Evolutionary conservation across 2,113 vertebrate genomes (phyloP), one percentile per base, ranked within the genome.

Genomic region (Myotis yumanensis): DNA sequence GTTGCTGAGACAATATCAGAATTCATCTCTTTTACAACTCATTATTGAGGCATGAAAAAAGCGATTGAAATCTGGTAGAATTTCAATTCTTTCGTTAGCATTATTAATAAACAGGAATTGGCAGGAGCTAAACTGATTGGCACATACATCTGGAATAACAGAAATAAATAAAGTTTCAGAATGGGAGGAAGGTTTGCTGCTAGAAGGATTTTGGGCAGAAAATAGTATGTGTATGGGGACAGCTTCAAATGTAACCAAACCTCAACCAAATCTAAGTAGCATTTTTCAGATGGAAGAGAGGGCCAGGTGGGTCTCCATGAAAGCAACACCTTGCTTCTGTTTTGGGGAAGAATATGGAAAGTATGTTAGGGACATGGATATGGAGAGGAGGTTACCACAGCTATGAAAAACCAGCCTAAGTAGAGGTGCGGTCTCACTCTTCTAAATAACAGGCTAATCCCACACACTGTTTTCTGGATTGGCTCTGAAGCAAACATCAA

Each of bases 71-170:
- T 97, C 92, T 97, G 90, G 95, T 96, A 96, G 96, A 77, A 97
- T 98, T 97, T 98, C 97, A 97, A 5, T 96, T 94, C 97, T 97
- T 96, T 94, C 96, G 81, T 97, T 98, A 98, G 98, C 98, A 97
- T 97, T 98, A 98, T 98, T 98, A 98, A 98, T 98, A 98, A 98
- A 97, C 96, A 93, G 96, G 96, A 98, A 88, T 95, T 98, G 98
- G 97, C 98, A 98, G 95, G 77, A 97, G 97, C 96, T 96, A 97
- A 98, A 98, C 97, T 98, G 98, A 98, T 98, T 98, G 98, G 97
- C 98, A 98, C 96, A 92, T 98, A 96, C 96, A 97, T 97, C 95
- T 98, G 96, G 96, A 98, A 98, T 92, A 96, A 97, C 95, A 95
- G 96, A 96, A 96, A 93, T 83, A 96, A 96, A 96, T 86, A 95